Base-by-base conservation (phyloP, 2,888 invertebrate species). In the Parochlus steinenii region DNA sequence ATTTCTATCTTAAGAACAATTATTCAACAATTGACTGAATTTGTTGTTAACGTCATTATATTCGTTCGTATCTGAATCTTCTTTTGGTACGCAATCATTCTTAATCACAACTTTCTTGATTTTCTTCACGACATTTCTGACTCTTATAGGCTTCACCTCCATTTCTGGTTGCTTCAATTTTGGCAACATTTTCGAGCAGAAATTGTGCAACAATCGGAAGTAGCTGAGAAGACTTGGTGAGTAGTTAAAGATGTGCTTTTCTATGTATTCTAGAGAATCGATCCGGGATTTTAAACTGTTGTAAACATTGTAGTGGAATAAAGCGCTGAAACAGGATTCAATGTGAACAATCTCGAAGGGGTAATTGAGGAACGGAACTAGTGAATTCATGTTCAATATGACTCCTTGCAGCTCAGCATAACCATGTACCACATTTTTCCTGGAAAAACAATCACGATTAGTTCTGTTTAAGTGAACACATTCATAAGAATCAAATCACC, bases 281-380 rank as follows among this genome's bases (percentile, higher is more conserved):
- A 49, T 41, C 15, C 74, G 66, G 41, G 61, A 63, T 40, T 65
- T 67, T 31, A 82, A 61, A 54, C 71, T 69, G 18, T 57, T 54
- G 39, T 71, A 71, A 17, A 77, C 55, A 58, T 83, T 83, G 46
- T 82, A 83, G 2, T 78, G 51, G 53, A 82, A 74, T 1, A 79
- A 76, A 0, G 83, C 82, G 54, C 79, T 76, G 44, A 67, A 80
- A 41, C 70, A 61, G 45, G 70, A 67, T n/a, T 67, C 66, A 47
- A 75, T 64, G 23, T 62, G 56, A 25, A 69, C 64, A 42, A 59
- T 54, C 22, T 61, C 49, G 47, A 70, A 71, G 0, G 75, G 74
- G 38, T 55, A 61, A 38, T 65, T 60, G 33, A 82, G 63, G 24
- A 83, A 48, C 2, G 58, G 61, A 56, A 83, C 83, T 7, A 85